Conservation (phyloP, 2,888 invertebrate genomes). For the Cenopis cana region DNA sequence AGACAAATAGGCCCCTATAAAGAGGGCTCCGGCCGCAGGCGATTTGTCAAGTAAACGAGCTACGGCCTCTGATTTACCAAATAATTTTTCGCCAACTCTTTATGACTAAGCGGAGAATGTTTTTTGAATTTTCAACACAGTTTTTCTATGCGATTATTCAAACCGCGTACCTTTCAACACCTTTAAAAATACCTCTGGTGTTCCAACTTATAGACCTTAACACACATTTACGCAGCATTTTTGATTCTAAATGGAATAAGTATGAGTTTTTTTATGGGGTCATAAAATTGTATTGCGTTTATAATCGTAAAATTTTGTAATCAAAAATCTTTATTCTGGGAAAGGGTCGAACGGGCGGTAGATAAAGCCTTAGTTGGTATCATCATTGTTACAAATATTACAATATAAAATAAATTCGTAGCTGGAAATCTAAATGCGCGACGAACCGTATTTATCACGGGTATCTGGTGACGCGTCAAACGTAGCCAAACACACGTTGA, state of each 20-base stretch:
- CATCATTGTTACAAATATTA: conserved; percentile 11
- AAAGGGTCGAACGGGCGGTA: conserved; percentile 25
- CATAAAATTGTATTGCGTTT: conserved; percentile 41
- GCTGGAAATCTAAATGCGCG: conserved; percentile 30
- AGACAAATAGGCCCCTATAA: conserved; percentile 50
- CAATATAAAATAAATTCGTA: conserved; percentile 20
- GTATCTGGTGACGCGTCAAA: conserved; percentile 45
- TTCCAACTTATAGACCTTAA: not conserved
- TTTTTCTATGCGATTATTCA: conserved; percentile 32
- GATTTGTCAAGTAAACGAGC: conserved; percentile 50
- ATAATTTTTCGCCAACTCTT: conserved; percentile 46
- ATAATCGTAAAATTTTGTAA: conserved; percentile 40
- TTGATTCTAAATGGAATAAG: conserved; percentile 24
- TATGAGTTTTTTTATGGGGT: conserved; percentile 38
- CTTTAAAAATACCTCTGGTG: conserved; percentile 11
- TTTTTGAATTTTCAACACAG: conserved; percentile 36
- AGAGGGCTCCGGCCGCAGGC: conserved; percentile 46
- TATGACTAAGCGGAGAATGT: conserved; percentile 33
- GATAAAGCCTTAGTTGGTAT: conserved; percentile 28
- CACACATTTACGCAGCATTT: conserved; percentile 17
- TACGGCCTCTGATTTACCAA: conserved; percentile 47
- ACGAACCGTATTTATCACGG: conserved; percentile 21
- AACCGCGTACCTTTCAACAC: conserved; percentile 10
- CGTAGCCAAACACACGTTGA: conserved; percentile 47
- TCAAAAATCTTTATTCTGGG: conserved; percentile 33